These are phyloP conservation scores for Belgica antarctica DNA, from an alignment of 2,888 invertebrate species.

Conservation along the genomic window DNA sequence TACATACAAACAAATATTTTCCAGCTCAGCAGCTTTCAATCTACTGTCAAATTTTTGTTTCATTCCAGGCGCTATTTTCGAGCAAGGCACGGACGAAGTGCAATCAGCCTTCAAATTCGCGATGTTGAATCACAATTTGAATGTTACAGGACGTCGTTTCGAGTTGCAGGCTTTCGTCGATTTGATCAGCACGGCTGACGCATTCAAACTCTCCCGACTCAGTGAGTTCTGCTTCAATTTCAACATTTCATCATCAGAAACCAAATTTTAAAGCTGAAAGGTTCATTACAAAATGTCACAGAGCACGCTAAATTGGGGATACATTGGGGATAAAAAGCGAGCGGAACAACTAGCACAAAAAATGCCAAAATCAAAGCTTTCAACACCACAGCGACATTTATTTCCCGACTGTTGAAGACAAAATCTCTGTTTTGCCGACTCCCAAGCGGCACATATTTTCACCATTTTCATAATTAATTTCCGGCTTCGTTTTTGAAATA, in stretches of 20 bases:
- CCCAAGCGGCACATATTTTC: too few relatives aligned
- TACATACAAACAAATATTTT: too few relatives aligned
- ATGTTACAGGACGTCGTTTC: conserved; percentile 73
- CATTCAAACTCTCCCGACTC: conserved; percentile 84
- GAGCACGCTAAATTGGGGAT: background rate
- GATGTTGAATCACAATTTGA: conserved; percentile 81
- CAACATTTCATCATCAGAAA: background rate
- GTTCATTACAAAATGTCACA: background rate
- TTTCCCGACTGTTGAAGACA: too few relatives aligned
- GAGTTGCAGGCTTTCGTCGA: conserved; percentile 87
- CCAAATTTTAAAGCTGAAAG: background rate
- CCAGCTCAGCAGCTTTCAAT: background rate
- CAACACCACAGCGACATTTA: too few relatives aligned
- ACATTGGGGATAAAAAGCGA: too few relatives aligned
- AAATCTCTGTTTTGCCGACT: too few relatives aligned
- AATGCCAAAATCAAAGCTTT: too few relatives aligned
- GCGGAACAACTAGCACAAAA: too few relatives aligned
- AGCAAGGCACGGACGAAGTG: conserved; percentile 87
- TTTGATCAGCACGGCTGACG: conserved; percentile 83
- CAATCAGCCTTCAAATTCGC: conserved; percentile 91
- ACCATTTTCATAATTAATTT: too few relatives aligned
- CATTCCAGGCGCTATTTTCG: conserved; percentile 81
- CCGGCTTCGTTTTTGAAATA: too few relatives aligned
- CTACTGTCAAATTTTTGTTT: background rate
- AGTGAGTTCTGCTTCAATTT: conserved; percentile 65